These are phyloP conservation scores for Punctoribates punctum DNA, from an alignment of 2,888 invertebrate genomes.

Conservation along the genomic window DNA sequence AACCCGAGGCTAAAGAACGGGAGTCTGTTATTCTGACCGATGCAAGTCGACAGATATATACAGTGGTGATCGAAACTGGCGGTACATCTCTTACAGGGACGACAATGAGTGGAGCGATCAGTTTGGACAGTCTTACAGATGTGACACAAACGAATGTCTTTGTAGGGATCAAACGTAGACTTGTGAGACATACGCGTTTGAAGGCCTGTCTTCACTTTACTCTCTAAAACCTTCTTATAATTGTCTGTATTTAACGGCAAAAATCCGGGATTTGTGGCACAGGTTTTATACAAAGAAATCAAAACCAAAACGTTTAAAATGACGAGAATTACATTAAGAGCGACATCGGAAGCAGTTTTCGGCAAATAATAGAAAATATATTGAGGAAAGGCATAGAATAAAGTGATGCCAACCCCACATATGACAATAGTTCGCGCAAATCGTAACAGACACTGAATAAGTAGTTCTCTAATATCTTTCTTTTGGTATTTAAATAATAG, in stretches of 20 bases:
- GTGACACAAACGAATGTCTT: constrained; percentile 11
- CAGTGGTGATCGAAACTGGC: constrained; percentile 23
- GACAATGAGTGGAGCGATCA: constrained; percentile 1
- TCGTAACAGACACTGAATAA: neutral
- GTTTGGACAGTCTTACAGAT: constrained; percentile 17
- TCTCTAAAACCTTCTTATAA: neutral
- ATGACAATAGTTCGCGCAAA: neutral
- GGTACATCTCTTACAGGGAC: constrained; percentile 15
- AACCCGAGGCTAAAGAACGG: neutral
- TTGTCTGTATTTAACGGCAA: neutral
- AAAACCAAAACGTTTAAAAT: neutral
- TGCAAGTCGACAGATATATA: constrained; percentile 12
- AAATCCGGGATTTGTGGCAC: constrained; percentile 6
- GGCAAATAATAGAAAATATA: constrained; percentile 6
- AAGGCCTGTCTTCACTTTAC: neutral
- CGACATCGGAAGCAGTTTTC: neutral
- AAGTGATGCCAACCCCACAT: neutral
- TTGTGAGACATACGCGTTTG: too few relatives aligned
- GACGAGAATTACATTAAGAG: neutral
- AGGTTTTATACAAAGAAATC: constrained; percentile 15
- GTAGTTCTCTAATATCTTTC: neutral
- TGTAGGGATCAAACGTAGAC: neutral
- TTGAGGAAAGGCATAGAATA: constrained; percentile 17
- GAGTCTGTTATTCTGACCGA: constrained; percentile 10
- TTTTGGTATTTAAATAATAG: neutral